Base-by-base conservation (phyloP, 2,888 invertebrate species). In the Polydrusus tereticollis region DNA sequence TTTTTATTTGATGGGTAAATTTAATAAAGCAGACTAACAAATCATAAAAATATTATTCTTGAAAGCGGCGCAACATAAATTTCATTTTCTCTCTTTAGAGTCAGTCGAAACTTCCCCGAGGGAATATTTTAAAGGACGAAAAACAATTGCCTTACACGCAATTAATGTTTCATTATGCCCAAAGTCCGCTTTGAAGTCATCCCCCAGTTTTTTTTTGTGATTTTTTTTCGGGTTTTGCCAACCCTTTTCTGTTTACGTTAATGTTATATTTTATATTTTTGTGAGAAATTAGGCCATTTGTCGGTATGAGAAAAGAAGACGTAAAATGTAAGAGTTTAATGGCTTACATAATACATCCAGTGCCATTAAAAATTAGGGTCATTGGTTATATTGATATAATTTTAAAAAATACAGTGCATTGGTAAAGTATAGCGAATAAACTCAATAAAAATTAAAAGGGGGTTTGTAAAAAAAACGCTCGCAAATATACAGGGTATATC, bases 131-230 rank as follows among this genome's bases (percentile, higher is more conserved):
- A 52, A 21, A 52, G 29, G 52, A 52, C 52, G 52, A 52, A 52
- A 52, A 52, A 52, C 26, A 52, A 52, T 52, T 52, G 29, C 52
- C 29, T 26, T 52, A 52, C 29, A 21, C 21, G 21, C 29, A 52
- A 52, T 52, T 52, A 52, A 52, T 52, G 29, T 52, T 52, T 52
- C 52, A 29, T 52, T 52, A 52, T 52, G 16, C 52, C 52, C 52
- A 52, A 26, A 52, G 52, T 52, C 52, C 26, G 52, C 52, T 52
- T 52, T 26, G 29, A 52, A 52, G 26, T 52, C 29, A n/a, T 16
- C 14, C 52, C 52, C 16, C 52, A 52, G 52, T 14, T 52, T 50
- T 50, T 47, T 50, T 47, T 52, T 52, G 26, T 52, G 52, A 52
- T 52, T 52, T 29, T 52, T 52, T 52, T 29, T 20, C 16, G 26